Conservation (phyloP, 2,888 invertebrate species). For the Ischnura elegans region DNA sequence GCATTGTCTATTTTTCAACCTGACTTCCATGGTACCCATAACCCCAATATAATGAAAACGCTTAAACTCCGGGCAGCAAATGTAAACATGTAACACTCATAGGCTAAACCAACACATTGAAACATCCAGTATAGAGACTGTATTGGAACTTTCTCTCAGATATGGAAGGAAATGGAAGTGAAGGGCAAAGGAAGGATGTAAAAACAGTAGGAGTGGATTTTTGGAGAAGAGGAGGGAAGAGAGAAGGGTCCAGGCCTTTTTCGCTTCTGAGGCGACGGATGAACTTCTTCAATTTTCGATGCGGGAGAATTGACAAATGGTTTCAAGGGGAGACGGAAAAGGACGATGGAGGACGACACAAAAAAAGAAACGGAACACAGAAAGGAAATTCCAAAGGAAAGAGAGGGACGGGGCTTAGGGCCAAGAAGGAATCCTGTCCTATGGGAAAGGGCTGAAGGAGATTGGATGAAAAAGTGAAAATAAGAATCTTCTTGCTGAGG, state of each 20-base stretch:
- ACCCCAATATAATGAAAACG: no score
- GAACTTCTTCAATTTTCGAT: constrained; percentile 12
- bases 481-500: background rate
- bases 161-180: no score
- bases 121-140: no score
- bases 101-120: no score
- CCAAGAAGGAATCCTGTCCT: background rate
- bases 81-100: no score
- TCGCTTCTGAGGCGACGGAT: background rate
- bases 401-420: background rate
- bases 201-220: no score
- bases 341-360: background rate
- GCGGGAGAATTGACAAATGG: constrained; percentile 10
- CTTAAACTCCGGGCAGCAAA: no score
- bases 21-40: no score
- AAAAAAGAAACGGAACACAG: background rate
- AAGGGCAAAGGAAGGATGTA: no score
- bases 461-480: constrained; percentile 6
- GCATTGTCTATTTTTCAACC: no score
- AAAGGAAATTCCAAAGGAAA: background rate
- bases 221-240: background rate
- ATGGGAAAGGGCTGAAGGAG: background rate
- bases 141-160: no score
- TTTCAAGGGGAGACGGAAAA: background rate
- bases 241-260: background rate